Evolutionary conservation across 2,113 vertebrate species (phyloP).

Genomic region (Halichoeres trimaculatus): DNA sequence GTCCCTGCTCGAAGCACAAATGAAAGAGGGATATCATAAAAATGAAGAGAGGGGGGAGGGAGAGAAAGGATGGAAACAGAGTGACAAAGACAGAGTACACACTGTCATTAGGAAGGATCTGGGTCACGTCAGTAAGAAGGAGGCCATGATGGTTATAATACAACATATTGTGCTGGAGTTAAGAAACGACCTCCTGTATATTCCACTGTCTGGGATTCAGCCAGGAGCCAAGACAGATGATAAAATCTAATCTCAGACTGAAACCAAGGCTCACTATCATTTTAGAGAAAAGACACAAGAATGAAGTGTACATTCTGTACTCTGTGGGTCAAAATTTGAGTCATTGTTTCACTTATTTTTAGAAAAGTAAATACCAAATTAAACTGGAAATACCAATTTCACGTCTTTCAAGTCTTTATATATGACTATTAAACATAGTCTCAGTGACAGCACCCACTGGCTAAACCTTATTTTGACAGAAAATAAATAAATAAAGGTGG

Average conservation of each 20-base stretch:
- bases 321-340: too few relatives aligned
- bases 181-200: conserved; percentile 29
- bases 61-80: conserved; percentile 16
- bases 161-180: conserved; percentile 28
- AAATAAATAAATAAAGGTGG: too few relatives aligned
- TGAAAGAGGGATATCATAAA: conserved; percentile 38
- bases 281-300: neutral
- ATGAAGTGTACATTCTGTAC: too few relatives aligned
- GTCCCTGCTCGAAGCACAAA: conserved; percentile 11
- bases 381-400: too few relatives aligned
- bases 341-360: too few relatives aligned
- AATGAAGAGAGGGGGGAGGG: conserved; percentile 3
- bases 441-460: too few relatives aligned
- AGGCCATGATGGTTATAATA: conserved; percentile 34
- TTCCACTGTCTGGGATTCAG: neutral
- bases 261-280: neutral
- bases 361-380: too few relatives aligned
- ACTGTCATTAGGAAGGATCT: conserved; percentile 64
- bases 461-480: too few relatives aligned
- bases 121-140: conserved; percentile 65
- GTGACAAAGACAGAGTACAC: conserved; percentile 21
- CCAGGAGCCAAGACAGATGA: neutral
- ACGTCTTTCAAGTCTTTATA: too few relatives aligned
- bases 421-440: too few relatives aligned
- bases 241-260: neutral